phyloP scores from a whole-genome alignment of 2,797 vertebrate genomes.

The Echeneis naucrates region DNA sequence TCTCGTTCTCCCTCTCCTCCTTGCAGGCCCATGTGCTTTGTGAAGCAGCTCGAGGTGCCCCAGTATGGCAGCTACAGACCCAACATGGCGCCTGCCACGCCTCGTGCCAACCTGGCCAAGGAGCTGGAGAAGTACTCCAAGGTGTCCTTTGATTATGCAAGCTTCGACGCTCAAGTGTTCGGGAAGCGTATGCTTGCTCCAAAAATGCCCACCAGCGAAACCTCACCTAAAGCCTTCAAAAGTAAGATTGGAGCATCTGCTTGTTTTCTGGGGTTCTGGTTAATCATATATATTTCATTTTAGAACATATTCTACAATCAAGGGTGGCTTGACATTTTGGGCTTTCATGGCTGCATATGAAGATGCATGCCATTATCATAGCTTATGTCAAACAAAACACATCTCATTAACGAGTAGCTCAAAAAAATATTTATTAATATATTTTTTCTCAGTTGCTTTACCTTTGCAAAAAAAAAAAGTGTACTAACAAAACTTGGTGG shows the following conservation, averaged over 20 bases:
- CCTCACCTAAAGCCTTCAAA: constrained; percentile 99
- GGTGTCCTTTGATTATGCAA: constrained; percentile 99
- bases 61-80: constrained; percentile 94
- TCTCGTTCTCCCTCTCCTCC: constrained; percentile 29
- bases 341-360: no score
- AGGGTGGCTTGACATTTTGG: neutral
- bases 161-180: constrained; percentile 99
- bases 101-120: constrained; percentile 96
- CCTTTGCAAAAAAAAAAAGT: neutral
- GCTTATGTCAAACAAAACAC: no score
- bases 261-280: neutral
- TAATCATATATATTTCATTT: neutral
- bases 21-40: constrained; percentile 97
- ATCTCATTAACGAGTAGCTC: no score
- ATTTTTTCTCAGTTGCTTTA: neutral
- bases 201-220: constrained; percentile 98
- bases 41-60: constrained; percentile 97
- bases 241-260: constrained; percentile 83
- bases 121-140: constrained; percentile 99
- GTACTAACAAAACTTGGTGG: neutral
- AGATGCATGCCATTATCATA: no score
- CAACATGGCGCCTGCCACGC: constrained; percentile 90
- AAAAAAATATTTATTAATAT: neutral
- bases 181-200: constrained; percentile 98
- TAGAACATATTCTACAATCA: neutral